Evolutionary conservation across 2,113 vertebrate genomes (phyloP).

Genomic region (Rhombomys opimus): DNA sequence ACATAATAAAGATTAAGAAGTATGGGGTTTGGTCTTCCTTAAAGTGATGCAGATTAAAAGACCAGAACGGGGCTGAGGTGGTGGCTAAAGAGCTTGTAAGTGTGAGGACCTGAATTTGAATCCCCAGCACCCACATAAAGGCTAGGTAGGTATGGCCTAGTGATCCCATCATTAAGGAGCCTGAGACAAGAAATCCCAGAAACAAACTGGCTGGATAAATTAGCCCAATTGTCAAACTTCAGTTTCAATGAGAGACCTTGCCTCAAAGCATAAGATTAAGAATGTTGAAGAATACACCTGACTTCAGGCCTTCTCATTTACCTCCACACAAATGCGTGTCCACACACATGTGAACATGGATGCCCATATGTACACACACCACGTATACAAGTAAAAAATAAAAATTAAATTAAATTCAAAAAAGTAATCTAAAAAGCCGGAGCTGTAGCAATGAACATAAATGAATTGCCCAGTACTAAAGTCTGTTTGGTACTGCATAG

Average conservation of each 20-base stretch:
- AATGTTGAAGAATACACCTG: neutral
- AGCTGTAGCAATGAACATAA: neutral
- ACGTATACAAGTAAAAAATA: neutral
- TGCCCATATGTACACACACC: neutral
- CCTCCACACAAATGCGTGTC: too few species aligned
- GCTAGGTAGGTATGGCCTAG: neutral
- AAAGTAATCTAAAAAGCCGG: neutral
- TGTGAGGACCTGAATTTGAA: neutral
- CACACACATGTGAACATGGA: neutral
- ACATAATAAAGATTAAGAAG: neutral
- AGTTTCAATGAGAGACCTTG: neutral
- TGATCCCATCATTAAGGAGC: neutral
- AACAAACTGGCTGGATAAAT: neutral
- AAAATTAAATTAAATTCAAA: neutral
- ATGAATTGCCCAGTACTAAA: neutral
- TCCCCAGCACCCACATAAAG: neutral
- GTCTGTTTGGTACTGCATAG: neutral
- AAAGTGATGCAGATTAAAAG: neutral
- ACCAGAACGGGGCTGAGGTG: neutral
- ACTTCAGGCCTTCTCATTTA: too few species aligned
- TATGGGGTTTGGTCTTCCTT: neutral
- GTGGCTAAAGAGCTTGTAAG: neutral
- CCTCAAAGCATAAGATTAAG: neutral
- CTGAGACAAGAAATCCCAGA: neutral
- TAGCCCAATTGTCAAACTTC: neutral